Percentiles rank a stretch among this genome's conserved stretches.
phyloP scores from a whole-genome alignment of 2,888 invertebrate genomes.

The Sericinus montela region DNA sequence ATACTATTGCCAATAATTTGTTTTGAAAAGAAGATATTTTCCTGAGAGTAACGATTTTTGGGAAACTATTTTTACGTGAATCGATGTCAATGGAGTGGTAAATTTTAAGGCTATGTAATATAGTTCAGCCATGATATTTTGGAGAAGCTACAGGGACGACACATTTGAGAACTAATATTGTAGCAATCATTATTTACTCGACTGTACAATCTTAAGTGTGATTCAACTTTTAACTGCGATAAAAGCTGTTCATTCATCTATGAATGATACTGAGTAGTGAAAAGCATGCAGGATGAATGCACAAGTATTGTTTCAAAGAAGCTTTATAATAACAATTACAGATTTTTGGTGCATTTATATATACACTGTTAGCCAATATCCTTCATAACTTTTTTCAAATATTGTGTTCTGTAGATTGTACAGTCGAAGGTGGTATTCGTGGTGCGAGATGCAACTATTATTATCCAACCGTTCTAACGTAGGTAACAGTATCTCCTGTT shows the following conservation, averaged over 20 bases:
- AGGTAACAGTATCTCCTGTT: constrained; percentile 91
- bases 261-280: background rate
- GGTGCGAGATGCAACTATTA: constrained; percentile 62
- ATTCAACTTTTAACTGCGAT: background rate
- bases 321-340: too few species aligned
- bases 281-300: background rate
- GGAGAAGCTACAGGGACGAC: constrained; percentile 70
- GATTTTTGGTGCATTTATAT: too few species aligned
- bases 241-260: background rate
- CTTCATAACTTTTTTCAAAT: too few species aligned
- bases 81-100: constrained; percentile 59
- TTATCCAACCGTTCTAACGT: constrained; percentile 91
- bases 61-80: constrained; percentile 64
- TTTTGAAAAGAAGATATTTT: constrained; percentile 46
- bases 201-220: constrained; percentile 55
- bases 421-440: constrained; percentile 56
- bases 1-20: constrained; percentile 39
- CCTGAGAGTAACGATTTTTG: constrained; percentile 31
- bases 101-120: constrained; percentile 48
- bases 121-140: constrained; percentile 54
- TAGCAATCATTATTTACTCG: constrained; percentile 53
- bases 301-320: too few species aligned
- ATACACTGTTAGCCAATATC: too few species aligned
- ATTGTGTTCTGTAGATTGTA: constrained; percentile 44
- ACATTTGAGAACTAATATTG: constrained; percentile 67